These are phyloP conservation scores for Choristoneura fumiferana DNA, from an alignment of 1,140 invertebrate species.

Conservation along the genomic window DNA sequence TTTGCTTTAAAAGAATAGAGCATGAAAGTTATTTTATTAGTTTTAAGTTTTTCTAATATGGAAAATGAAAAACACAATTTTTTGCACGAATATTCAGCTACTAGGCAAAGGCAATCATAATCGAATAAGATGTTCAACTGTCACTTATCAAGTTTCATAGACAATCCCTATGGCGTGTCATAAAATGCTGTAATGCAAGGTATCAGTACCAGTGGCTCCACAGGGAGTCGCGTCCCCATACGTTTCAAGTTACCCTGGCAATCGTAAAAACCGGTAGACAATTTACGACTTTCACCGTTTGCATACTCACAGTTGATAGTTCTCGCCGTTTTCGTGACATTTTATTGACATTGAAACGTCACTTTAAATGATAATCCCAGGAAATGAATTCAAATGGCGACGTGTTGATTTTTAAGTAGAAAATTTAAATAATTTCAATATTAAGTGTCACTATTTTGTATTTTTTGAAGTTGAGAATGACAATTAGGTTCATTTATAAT, in stretches of 20 bases:
- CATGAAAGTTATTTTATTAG: no score
- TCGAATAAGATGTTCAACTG: constrained; percentile 15
- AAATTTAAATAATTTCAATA: no score
- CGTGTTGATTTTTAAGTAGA: no score
- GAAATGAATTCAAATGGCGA: no score
- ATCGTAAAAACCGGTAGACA: background rate
- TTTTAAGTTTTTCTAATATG: no score
- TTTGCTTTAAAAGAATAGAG: no score
- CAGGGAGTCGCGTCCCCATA: constrained; percentile 4
- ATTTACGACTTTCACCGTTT: no score
- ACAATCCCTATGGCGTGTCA: constrained; percentile 11
- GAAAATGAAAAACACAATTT: constrained; percentile 5
- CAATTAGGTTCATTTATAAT: constrained; percentile 16
- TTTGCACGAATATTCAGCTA: background rate
- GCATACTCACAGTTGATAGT: no score
- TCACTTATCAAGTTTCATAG: constrained; percentile 12
- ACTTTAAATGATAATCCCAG: no score
- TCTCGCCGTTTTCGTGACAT: no score
- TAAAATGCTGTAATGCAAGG: background rate
- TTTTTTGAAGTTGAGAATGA: background rate
- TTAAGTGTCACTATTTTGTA: no score
- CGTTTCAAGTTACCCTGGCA: constrained; percentile 1
- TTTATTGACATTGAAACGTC: no score
- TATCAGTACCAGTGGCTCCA: background rate
- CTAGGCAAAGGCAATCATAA: constrained; percentile 13